A percentile compares a stretch with the other conserved stretches of the same genome.
These are phyloP conservation scores for Azorinus chamasolen DNA, from an alignment of 2,888 invertebrate genomes.

Conservation along the genomic window DNA sequence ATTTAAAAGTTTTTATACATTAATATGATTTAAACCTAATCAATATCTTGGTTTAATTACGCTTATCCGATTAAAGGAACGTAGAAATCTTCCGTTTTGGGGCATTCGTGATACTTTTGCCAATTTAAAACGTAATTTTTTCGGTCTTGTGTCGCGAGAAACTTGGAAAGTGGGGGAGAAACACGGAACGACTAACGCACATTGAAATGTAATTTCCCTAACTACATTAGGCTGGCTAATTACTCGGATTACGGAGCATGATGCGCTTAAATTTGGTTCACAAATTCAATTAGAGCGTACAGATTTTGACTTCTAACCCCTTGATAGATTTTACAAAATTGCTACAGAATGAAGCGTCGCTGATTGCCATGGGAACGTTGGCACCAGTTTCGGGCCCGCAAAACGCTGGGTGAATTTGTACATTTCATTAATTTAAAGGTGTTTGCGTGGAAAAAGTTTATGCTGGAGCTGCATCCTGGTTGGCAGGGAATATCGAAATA, in stretches of 20 bases:
- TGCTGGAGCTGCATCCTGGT: too few relatives aligned
- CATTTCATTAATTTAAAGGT: slow-evolving; percentile 53
- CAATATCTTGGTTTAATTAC: slow-evolving; percentile 66
- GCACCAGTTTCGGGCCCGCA: slow-evolving; percentile 41
- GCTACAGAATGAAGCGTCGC: slow-evolving; percentile 22
- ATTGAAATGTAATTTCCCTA: slow-evolving; percentile 67
- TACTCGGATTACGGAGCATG: slow-evolving; percentile 62
- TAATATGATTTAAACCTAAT: slow-evolving; percentile 54
- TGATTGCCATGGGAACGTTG: slow-evolving; percentile 54
- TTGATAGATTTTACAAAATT: slow-evolving; percentile 61
- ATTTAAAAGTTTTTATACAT: slow-evolving; percentile 44
- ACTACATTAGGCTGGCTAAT: slow-evolving; percentile 61
- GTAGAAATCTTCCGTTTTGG: slow-evolving; percentile 34
- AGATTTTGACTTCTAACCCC: slow-evolving; percentile 69
- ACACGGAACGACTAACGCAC: slow-evolving; percentile 52
- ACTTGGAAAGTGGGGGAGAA: slow-evolving; percentile 35
- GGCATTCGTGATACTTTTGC: slow-evolving; percentile 28
- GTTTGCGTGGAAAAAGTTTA: slow-evolving; percentile 19
- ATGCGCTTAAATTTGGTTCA: slow-evolving; percentile 67
- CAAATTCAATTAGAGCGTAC: slow-evolving; percentile 62
- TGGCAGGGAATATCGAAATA: too few relatives aligned
- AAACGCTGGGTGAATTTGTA: slow-evolving; percentile 42
- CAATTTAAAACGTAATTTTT: slow-evolving; percentile 45
- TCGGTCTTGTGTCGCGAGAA: slow-evolving; percentile 32
- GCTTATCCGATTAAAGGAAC: slow-evolving; percentile 46